Evolutionary conservation across 2,888 invertebrate species (phyloP), one percentile per base, ranked within the genome.

Genomic region (Sphaerophoria rueppellii): DNA sequence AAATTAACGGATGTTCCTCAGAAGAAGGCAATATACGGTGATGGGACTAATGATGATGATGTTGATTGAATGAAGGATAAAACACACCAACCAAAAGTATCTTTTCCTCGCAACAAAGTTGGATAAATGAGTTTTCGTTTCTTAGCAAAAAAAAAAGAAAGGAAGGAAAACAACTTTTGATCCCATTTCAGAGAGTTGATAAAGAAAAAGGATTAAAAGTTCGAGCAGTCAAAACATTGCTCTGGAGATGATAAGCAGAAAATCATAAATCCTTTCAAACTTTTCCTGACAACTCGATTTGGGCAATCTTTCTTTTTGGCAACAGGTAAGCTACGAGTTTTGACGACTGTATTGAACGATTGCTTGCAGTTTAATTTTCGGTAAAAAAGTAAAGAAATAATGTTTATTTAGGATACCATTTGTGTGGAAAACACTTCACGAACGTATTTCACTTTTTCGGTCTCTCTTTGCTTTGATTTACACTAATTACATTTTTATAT

Each of bases 261-360:
- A 24, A 14, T 63, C n/a, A 50, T 40, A 37, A 54, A n/a, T 65
- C 65, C 48, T 63, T 16, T 14, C 34, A 11, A 60, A 40, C 43
- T 40, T 60, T 43, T 12, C 43, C n/a, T 54, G 12, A 4, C 6
- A 61, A 58, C 16, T 50, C 50, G 50, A 50, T 50, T 50, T 16
- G 34, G 16, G 12, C 4, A 32, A n/a, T 6, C 24, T 24, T 24
- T 60, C 12, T 6, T 24, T 54, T 48, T 61, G 46, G 83, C 83
- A 83, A 83, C 83, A 83, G 83, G 83, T 83, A 43, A 0, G 2
- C 48, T 4, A 6, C 9, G 5, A 32, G 35, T 14, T 35, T 4
- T 24, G 71, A 46, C 71, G 71, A 67, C 75, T 83, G 63, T 57
- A 72, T 61, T 80, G 75, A 83, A 80, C 69, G 74, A 79, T 71